phyloP scores from a whole-genome alignment of 1,140 invertebrate genomes.

The Druon quercuslanigerum region DNA sequence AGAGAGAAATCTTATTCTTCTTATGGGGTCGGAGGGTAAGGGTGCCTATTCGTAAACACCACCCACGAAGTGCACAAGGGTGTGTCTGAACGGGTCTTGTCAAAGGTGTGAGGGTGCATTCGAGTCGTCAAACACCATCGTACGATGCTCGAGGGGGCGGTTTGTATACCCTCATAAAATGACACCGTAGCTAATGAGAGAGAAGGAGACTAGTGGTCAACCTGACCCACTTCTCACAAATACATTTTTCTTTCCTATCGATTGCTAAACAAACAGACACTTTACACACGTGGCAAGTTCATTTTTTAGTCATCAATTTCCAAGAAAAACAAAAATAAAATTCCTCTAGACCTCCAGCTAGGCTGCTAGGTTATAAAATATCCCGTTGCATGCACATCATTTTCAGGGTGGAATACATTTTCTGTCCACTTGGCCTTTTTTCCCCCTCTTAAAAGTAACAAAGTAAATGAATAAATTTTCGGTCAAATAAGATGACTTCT shows the following conservation, averaged over 20 bases:
- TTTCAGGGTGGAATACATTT: too few relatives aligned
- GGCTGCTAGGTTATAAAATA: too few relatives aligned
- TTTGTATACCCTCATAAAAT: slow-evolving; percentile 1
- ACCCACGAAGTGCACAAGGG: slow-evolving; percentile 22
- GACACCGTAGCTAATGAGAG: slow-evolving; percentile 2
- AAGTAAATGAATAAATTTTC: too few relatives aligned
- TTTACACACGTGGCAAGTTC: too few relatives aligned
- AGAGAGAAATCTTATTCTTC: slow-evolving; percentile 17
- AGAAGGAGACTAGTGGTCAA: neutral
- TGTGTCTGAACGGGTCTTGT: neutral
- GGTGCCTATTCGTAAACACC: slow-evolving; percentile 5
- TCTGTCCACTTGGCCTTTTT: too few relatives aligned
- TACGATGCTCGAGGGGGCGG: neutral
- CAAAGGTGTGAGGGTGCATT: slow-evolving; percentile 9
- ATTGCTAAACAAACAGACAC: neutral
- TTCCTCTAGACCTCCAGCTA: too few relatives aligned
- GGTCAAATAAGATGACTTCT: too few relatives aligned
- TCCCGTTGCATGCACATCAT: too few relatives aligned
- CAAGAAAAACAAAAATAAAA: too few relatives aligned
- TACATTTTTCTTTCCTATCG: neutral
- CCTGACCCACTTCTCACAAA: slow-evolving; percentile 4
- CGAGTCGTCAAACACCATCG: neutral
- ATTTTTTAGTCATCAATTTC: too few relatives aligned
- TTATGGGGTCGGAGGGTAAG: neutral
- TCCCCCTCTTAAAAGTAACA: too few relatives aligned